Base-by-base conservation (phyloP, 2,797 vertebrate genomes). In the Lithobates pipiens region DNA sequence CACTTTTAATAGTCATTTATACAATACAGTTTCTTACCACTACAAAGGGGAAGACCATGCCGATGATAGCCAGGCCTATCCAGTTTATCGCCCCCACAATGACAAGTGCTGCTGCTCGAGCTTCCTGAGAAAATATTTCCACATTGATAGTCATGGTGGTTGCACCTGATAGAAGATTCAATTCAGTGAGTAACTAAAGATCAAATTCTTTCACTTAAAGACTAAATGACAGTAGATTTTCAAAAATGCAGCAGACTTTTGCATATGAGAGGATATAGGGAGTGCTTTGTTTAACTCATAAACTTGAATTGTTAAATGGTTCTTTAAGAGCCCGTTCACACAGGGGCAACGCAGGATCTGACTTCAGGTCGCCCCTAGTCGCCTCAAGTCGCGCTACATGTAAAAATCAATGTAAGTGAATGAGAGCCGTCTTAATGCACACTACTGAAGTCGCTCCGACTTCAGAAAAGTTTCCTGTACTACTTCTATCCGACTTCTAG, bases 21-120 rank as follows among this genome's bases (percentile, higher is more conserved):
- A 54, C 21, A 67, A 29, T 27, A 11, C 65, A 0, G 15, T n/a
- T 9, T 79, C 95, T 95, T 89, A 96, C 96, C 92, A 94, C 94
- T 25, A 97, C 83, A 34, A 95, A 84, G 5, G 96, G 96, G 87
- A 97, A 96, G 32, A 95, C 0, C 91, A 97, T 91, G 32, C 95
- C 95, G 42, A 97, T 76, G 16, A 93, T 4, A 76, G 97, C 96
- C 82, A 97, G 91, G 5, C 91, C 85, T 0, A 11, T 27, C 96
- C 96, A 97, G 92, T 91, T 95, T 68, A 92, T 18, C 29, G 50
- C 74, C 81, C 88, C 94, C 77, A 88, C 87, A 0, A 96, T 54
- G 50, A 91, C 92, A 87, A 89, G 95, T 13, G 89, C 95, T 3
- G 95, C 91, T 11, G 94, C 87, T 90, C 94, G 95, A 85, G 92